A percentile compares a stretch with the other conserved stretches of the same genome.
Conservation (phyloP, 2,797 vertebrate species). For the Anolis apletophallus region DNA sequence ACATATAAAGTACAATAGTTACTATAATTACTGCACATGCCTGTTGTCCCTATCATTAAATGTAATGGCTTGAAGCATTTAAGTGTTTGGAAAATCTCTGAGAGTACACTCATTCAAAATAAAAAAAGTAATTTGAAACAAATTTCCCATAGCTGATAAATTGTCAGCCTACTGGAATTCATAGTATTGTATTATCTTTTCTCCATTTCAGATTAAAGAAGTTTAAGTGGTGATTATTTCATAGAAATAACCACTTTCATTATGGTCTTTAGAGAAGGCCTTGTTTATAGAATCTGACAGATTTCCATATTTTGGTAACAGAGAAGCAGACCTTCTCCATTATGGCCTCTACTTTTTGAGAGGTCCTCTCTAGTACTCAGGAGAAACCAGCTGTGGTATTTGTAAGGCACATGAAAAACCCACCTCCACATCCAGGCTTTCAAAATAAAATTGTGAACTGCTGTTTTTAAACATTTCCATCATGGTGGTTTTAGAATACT, state of each 20-base stretch:
- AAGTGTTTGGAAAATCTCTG: conserved; percentile 10
- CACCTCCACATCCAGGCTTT: neutral
- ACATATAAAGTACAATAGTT: neutral
- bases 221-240: neutral
- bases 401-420: neutral
- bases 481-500: neutral
- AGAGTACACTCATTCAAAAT: neutral
- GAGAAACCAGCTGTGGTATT: no score
- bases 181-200: neutral
- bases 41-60: neutral
- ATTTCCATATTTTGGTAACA: neutral
- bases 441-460: neutral
- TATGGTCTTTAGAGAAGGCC: neutral
- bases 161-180: neutral
- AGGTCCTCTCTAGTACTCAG: neutral
- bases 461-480: neutral
- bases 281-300: no score
- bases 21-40: neutral
- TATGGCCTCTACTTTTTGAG: neutral
- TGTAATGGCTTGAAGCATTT: conserved; percentile 1
- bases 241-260: neutral
- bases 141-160: neutral
- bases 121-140: neutral
- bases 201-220: neutral
- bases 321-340: neutral